phyloP scores from a whole-genome alignment of 2,797 vertebrate species.

The Sciurus vulgaris region DNA sequence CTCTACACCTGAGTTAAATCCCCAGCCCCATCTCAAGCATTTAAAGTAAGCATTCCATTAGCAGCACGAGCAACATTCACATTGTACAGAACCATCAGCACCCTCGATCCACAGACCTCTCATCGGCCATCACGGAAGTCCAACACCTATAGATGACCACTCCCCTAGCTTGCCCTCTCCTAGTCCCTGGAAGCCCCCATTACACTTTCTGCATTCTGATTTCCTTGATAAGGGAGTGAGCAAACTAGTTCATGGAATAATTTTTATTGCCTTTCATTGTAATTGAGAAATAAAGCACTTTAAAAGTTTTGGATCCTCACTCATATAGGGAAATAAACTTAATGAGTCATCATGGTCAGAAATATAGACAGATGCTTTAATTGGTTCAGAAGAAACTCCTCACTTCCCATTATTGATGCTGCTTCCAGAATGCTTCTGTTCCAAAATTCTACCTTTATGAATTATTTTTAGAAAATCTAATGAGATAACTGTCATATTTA shows the following conservation, averaged over 20 bases:
- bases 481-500: not conserved
- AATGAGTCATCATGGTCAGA: not conserved
- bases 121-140: not conserved
- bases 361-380: not conserved
- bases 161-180: not conserved
- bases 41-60: not conserved
- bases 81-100: not conserved
- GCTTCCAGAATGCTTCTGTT: not conserved
- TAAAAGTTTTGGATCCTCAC: not conserved
- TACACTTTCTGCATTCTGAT: not conserved
- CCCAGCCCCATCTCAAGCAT: not conserved
- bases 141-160: not conserved
- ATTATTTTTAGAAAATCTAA: not conserved
- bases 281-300: slow-evolving; percentile 6
- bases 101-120: not conserved
- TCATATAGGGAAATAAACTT: not conserved
- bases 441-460: not conserved
- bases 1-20: not conserved
- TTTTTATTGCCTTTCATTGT: slow-evolving; percentile 2
- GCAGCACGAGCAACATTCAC: not conserved
- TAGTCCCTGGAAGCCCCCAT: not conserved
- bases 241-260: not conserved
- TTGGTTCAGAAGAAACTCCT: not conserved
- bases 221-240: not conserved
- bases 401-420: not conserved